These are phyloP conservation scores for Dasypogon diadema DNA, from an alignment of 2,888 invertebrate genomes.

Conservation along the genomic window DNA sequence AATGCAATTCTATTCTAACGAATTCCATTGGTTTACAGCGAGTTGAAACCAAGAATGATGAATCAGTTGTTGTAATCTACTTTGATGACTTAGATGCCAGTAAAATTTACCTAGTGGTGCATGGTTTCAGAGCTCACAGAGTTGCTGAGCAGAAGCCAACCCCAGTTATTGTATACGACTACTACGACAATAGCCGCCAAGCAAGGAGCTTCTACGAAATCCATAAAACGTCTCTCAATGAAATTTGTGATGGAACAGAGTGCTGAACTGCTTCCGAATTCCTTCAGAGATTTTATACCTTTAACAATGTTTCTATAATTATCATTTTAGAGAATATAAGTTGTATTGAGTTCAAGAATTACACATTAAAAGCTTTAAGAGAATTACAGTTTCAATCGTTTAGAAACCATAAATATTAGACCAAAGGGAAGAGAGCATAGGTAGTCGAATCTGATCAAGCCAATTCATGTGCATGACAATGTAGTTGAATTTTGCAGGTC, in stretches of 20 bases:
- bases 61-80: slow-evolving; percentile 76
- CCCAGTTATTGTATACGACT: slow-evolving; percentile 87
- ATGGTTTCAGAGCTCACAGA: slow-evolving; percentile 84
- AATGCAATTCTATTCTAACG: too few relatives aligned
- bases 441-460: slow-evolving; percentile 97
- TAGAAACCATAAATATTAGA: too few relatives aligned
- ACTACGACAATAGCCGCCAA: slow-evolving; percentile 83
- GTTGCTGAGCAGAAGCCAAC: slow-evolving; percentile 89
- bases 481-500: too few relatives aligned
- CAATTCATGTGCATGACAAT: too few relatives aligned
- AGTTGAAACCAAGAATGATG: slow-evolving; percentile 77
- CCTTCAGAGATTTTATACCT: too few relatives aligned
- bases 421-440: slow-evolving; percentile 99
- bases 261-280: too few relatives aligned
- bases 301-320: too few relatives aligned
- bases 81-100: slow-evolving; percentile 75
- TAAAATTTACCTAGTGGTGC: slow-evolving; percentile 86
- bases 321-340: too few relatives aligned
- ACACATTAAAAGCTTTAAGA: too few relatives aligned
- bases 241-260: slow-evolving; percentile 20
- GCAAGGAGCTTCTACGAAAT: slow-evolving; percentile 8
- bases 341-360: too few relatives aligned
- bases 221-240: slow-evolving; percentile 10
- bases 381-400: too few relatives aligned
- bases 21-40: slow-evolving; percentile 62